Evolutionary conservation across 2,113 vertebrate genomes (phyloP), one percentile per base, ranked within the genome.

Genomic region (Pomatostomus ruficeps): DNA sequence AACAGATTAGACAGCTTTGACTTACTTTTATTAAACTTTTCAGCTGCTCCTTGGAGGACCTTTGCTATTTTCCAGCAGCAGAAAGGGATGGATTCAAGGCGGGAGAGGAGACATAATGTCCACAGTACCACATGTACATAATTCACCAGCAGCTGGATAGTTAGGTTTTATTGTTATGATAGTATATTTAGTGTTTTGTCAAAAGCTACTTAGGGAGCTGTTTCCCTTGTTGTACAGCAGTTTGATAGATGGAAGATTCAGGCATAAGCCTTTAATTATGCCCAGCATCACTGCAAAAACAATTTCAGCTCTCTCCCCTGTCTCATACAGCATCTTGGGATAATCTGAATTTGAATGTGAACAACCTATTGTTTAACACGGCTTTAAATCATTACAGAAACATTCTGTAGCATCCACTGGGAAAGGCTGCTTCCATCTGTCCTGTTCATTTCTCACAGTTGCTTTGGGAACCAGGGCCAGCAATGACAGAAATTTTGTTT

Each of bases 261-360:
- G 72, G 49, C 85, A 61, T 76, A 89, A 86, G 46, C 88, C 70
- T 96, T 93, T 96, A 91, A 96, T 96, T 95, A 96, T 38, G 86
- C 88, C 48, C 71, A 78, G 55, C 52, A 49, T 71, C 59, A 70
- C 54, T 3, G 3, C 88, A 90, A 92, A 96, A 97, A 84, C 89
- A 71, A 72, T 93, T 95, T 95, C 36, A 61, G 71, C 74, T 81
- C 91, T 94, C 40, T 86, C 46, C 71, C 57, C 61, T 89, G 81
- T 74, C 70, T 95, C 73, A 75, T 38, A 28, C 59, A 91, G 62
- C 78, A 81, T 73, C 82, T 85, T 92, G 79, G 51, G 78, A 83
- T 88, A 74, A 62, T 90, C 70, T 68, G 71, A 35, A 65, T 89
- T 80, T 87, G 67, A 91, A 93, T 70, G 91, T 68, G 90, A 90